These are phyloP conservation scores for Oceanites oceanicus DNA, from an alignment of 2,113 vertebrate species.

Conservation along the genomic window DNA sequence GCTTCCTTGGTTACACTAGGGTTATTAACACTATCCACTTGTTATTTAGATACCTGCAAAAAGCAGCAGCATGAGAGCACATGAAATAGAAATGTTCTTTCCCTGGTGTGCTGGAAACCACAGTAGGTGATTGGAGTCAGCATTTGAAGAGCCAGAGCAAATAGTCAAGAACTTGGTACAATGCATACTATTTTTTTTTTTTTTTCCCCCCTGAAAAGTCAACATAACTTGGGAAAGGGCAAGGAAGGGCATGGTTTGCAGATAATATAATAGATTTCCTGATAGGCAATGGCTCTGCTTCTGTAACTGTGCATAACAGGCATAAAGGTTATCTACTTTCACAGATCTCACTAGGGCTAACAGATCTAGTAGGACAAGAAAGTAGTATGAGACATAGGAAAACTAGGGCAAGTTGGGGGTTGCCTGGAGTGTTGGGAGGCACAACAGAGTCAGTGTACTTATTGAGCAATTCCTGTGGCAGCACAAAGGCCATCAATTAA, in stretches of 20 bases:
- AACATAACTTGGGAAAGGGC: neutral
- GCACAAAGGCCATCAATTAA: slow-evolving; percentile 6
- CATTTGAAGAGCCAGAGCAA: neutral
- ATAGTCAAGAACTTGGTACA: neutral
- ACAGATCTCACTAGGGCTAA: neutral
- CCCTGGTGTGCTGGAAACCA: neutral
- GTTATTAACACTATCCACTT: neutral
- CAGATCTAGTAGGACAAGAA: slow-evolving; percentile 5
- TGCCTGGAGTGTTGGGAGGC: slow-evolving; percentile 5
- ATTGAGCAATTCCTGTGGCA: slow-evolving; percentile 20
- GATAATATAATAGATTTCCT: neutral
- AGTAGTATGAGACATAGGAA: neutral
- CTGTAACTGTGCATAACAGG: neutral
- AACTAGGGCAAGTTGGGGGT: slow-evolving; percentile 10
- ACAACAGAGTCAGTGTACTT: neutral
- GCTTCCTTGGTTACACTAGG: neutral
- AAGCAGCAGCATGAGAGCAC: neutral
- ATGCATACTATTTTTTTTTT: neutral
- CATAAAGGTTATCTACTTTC: slow-evolving; percentile 14
- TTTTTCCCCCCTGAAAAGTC: neutral
- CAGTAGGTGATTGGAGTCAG: neutral
- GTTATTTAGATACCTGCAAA: neutral
- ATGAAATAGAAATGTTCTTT: neutral
- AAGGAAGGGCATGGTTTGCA: neutral
- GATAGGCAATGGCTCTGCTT: neutral